Conservation (phyloP, 2,797 vertebrate species). For the Taenioides sp. region DNA sequence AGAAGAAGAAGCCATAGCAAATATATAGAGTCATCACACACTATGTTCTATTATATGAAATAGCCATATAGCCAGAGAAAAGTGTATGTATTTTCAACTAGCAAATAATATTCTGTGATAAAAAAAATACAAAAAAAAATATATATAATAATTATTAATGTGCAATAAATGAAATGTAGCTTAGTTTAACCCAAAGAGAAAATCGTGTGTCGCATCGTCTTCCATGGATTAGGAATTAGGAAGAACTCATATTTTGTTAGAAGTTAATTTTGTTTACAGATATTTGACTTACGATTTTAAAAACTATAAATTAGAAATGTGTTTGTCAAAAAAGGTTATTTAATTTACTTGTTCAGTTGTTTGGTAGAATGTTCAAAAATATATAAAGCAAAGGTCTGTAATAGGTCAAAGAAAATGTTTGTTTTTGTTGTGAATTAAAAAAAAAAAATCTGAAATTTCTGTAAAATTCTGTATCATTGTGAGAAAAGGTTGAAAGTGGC, state of each 20-base stretch:
- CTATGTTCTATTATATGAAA: conserved; percentile 13
- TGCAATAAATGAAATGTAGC: conserved; percentile 40
- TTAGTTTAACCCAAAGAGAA: conserved; percentile 5
- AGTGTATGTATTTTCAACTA: conserved; percentile 48
- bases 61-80: conserved; percentile 61
- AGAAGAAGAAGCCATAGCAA: conserved; percentile 64
- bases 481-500: background rate
- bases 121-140: background rate
- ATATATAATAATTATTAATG: conserved; percentile 38
- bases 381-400: background rate
- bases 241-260: background rate
- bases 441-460: background rate
- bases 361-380: background rate
- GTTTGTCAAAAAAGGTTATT: background rate
- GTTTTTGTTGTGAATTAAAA: background rate
- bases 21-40: conserved; percentile 4
- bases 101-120: conserved; percentile 44
- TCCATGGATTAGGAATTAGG: background rate
- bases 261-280: background rate
- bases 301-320: background rate
- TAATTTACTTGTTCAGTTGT: background rate
- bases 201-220: background rate
- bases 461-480: background rate
- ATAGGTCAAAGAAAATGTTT: background rate
- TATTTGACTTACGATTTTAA: background rate